Conservation (phyloP, 2,113 vertebrate species). For the Colius striatus region DNA sequence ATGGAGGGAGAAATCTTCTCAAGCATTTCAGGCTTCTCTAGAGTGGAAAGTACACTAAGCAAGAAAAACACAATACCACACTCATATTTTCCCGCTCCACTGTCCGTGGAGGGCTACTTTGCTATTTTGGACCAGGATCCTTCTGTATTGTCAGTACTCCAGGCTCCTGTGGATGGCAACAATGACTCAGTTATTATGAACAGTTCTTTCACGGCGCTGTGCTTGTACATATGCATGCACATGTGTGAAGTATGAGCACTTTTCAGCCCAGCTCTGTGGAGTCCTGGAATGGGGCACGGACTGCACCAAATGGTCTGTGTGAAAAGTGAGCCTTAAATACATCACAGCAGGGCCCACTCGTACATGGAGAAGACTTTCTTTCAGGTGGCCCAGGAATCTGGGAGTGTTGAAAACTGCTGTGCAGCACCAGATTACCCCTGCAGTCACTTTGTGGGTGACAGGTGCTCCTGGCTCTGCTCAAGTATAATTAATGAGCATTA, state of each 20-base stretch:
- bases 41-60: background rate
- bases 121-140: conserved; percentile 39
- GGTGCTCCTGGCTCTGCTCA: background rate
- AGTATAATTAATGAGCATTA: conserved; percentile 38
- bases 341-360: background rate
- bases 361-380: background rate
- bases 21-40: background rate
- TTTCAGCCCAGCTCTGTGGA: background rate
- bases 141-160: conserved; percentile 32
- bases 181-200: conserved; percentile 59
- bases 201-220: background rate
- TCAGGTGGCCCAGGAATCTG: background rate
- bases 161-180: conserved; percentile 67
- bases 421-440: conserved; percentile 15
- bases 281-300: background rate
- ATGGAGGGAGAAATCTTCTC: background rate
- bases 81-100: conserved; percentile 24
- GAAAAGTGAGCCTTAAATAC: background rate
- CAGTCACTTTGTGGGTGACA: background rate
- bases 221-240: background rate
- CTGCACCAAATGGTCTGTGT: background rate
- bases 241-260: background rate
- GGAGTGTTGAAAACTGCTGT: background rate
- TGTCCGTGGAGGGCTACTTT: background rate
- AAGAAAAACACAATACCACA: background rate